A percentile compares a stretch with the other conserved stretches of the same genome.
These are phyloP conservation scores for zebrafish (Danio rerio) DNA, from an alignment of 2,113 vertebrate genomes.

Conservation along the genomic window DNA sequence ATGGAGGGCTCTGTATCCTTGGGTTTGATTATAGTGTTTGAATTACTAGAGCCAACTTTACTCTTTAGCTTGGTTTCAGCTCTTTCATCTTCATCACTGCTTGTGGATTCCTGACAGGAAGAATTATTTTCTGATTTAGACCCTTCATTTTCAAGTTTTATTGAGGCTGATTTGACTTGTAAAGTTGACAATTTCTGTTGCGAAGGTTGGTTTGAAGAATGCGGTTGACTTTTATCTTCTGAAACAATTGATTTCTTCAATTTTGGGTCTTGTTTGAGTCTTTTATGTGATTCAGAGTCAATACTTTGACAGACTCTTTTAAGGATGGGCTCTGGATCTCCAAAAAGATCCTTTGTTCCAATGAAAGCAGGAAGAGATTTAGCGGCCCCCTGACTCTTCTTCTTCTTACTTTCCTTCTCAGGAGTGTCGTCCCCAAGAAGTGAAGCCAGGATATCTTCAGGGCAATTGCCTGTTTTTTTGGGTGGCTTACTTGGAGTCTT, in stretches of 20 bases:
- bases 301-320: slow-evolving; percentile 38
- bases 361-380: slow-evolving; percentile 80
- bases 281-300: slow-evolving; percentile 4
- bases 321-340: background rate
- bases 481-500: background rate
- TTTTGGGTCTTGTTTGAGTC: slow-evolving; percentile 26
- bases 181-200: background rate
- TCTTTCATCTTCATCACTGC: slow-evolving; percentile 36
- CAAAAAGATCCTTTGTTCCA: slow-evolving; percentile 77
- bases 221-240: background rate
- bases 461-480: slow-evolving; percentile 70
- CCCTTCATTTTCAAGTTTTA: background rate
- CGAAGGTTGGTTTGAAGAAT: background rate
- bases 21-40: no score
- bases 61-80: no score
- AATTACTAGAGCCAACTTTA: no score
- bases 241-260: background rate
- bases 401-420: slow-evolving; percentile 65
- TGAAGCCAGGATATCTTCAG: slow-evolving; percentile 84
- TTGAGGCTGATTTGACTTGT: background rate
- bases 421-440: slow-evolving; percentile 77
- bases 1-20: no score
- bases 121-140: background rate
- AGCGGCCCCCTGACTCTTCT: slow-evolving; percentile 47
- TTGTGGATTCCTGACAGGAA: slow-evolving; percentile 29